A percentile compares a stretch with the other conserved stretches of the same genome.
phyloP scores from a whole-genome alignment of 2,113 vertebrate species.

The Phylloscopus trochilus region DNA sequence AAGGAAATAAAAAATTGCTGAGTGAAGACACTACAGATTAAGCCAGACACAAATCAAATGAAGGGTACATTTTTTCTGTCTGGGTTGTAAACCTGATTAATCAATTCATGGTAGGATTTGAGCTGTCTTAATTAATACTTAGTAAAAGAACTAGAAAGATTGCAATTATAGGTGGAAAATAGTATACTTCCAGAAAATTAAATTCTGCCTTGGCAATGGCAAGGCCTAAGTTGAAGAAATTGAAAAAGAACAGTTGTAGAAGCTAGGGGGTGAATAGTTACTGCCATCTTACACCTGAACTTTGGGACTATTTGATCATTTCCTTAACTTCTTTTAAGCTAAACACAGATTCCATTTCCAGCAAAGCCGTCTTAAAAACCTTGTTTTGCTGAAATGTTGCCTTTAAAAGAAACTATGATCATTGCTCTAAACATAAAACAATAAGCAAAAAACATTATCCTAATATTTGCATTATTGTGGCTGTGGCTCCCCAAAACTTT shows the following conservation, averaged over 20 bases:
- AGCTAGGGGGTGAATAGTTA: rapidly evolving
- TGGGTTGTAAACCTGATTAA: neutral
- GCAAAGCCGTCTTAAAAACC: neutral
- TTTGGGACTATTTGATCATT: neutral
- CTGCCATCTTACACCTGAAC: neutral
- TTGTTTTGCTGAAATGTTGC: neutral
- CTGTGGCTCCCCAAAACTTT: neutral
- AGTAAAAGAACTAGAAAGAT: neutral
- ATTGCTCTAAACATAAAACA: neutral
- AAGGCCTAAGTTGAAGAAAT: neutral
- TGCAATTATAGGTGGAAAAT: neutral
- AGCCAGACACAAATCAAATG: neutral
- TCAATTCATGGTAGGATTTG: neutral
- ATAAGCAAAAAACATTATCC: rapidly evolving
- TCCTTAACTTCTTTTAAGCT: neutral
- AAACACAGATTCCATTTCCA: neutral
- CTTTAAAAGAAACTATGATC: neutral
- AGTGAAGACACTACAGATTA: neutral
- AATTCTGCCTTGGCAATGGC: neutral
- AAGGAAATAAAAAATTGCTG: neutral
- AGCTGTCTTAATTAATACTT: neutral
- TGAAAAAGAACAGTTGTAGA: neutral
- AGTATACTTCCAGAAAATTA: neutral
- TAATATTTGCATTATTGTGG: neutral
- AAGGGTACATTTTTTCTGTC: neutral